phyloP scores from a whole-genome alignment of 2,797 vertebrate species.

The Ciconia nigra region DNA sequence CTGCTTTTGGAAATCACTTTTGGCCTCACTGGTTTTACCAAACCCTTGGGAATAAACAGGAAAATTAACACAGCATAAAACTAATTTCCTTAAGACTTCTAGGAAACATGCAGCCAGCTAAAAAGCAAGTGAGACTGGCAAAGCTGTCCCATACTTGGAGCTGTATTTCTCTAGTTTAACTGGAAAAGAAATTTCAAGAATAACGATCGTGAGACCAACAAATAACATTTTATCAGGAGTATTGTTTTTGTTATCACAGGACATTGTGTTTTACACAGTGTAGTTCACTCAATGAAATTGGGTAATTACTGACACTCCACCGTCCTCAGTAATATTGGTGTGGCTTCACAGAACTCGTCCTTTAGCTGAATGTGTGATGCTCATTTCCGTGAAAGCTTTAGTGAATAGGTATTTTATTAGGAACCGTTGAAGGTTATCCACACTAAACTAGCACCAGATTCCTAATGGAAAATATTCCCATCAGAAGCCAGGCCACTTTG shows the following conservation, averaged over 20 bases:
- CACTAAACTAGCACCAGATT: neutral
- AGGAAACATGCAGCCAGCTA: neutral
- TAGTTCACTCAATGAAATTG: neutral
- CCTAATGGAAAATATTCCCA: neutral
- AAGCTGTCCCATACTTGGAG: neutral
- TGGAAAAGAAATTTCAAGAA: neutral
- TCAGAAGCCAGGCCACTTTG: neutral
- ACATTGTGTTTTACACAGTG: neutral
- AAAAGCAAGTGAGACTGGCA: neutral
- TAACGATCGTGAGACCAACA: accelerated
- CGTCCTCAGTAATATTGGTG: neutral
- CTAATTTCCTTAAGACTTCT: neutral
- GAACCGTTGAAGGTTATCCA: neutral
- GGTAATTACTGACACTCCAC: neutral
- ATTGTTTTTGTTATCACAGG: neutral
- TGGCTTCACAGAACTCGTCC: neutral
- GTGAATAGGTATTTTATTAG: neutral
- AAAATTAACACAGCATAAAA: neutral
- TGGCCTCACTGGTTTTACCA: neutral
- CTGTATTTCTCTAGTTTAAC: neutral
- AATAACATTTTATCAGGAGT: neutral
- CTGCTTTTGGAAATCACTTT: neutral
- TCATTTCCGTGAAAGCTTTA: neutral
- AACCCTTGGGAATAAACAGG: neutral
- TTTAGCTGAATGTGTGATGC: neutral